A percentile compares a stretch with the other conserved stretches of the same genome.
These are phyloP conservation scores for Chloroceryle amazona DNA, from an alignment of 2,797 vertebrate species.

Conservation along the genomic window DNA sequence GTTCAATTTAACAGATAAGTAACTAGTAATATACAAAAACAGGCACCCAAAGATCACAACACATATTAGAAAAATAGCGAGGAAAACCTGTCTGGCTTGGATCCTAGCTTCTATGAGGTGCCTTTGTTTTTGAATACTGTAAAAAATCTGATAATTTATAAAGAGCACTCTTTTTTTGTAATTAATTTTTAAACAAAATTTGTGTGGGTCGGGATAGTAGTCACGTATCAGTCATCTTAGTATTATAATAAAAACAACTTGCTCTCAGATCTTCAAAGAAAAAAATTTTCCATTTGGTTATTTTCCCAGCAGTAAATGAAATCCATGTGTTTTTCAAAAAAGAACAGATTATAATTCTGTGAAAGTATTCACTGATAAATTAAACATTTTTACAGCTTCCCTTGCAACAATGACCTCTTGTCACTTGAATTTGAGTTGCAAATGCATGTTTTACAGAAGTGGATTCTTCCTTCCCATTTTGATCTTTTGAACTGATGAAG, in stretches of 20 bases:
- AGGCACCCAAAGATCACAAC: background rate
- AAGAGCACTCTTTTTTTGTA: background rate
- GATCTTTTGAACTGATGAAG: background rate
- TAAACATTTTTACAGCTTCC: background rate
- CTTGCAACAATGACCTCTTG: background rate
- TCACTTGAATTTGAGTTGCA: slow-evolving; percentile 4
- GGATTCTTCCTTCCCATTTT: background rate
- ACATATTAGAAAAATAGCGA: background rate
- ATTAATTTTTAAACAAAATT: background rate
- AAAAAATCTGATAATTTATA: background rate
- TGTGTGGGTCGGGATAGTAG: background rate
- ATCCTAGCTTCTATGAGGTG: background rate
- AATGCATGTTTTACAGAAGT: background rate
- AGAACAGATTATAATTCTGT: background rate
- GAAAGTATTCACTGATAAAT: background rate
- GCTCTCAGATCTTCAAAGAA: background rate
- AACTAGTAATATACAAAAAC: background rate
- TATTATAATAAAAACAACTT: background rate
- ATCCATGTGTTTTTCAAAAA: background rate
- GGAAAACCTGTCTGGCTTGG: background rate
- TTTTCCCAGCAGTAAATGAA: background rate
- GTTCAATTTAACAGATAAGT: background rate
- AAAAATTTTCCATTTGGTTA: background rate
- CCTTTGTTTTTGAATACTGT: background rate
- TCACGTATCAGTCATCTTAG: background rate